phyloP scores from a whole-genome alignment of 2,113 vertebrate species.

The Serinus canaria region DNA sequence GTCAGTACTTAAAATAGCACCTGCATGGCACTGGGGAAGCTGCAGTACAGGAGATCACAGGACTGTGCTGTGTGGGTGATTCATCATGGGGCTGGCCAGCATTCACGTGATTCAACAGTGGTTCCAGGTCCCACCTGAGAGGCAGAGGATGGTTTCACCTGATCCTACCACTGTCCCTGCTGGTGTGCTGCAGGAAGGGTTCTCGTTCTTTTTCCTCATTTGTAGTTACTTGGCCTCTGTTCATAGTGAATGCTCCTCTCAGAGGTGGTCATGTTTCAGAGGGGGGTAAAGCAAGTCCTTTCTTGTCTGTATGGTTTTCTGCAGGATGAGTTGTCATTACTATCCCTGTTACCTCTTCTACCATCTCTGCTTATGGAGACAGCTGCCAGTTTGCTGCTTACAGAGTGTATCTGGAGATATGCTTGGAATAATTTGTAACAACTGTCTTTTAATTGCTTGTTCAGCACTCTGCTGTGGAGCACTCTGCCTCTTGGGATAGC shows the following conservation, averaged over 20 bases:
- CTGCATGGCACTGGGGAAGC: neutral
- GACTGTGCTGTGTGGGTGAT: neutral
- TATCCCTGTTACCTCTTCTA: neutral
- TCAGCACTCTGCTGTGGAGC: neutral
- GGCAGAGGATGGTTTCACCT: neutral
- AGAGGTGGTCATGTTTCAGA: neutral
- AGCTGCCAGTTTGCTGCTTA: conserved; percentile 6
- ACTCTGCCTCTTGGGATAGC: neutral
- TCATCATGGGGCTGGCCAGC: neutral
- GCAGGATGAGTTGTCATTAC: neutral
- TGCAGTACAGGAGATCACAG: neutral
- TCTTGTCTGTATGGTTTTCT: neutral
- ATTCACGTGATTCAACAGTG: neutral
- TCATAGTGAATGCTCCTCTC: neutral
- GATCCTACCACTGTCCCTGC: neutral
- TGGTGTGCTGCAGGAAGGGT: neutral
- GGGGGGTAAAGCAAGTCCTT: neutral
- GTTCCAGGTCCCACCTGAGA: neutral
- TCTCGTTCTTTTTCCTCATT: neutral
- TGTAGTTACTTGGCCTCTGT: neutral
- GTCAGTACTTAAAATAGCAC: neutral
- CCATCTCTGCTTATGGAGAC: neutral
- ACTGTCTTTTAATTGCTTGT: conserved; percentile 39
- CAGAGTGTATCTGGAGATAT: neutral
- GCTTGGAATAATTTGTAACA: neutral